Percentiles rank a stretch among this genome's conserved stretches.
phyloP scores from a whole-genome alignment of 2,113 vertebrate species.

The Microtus ochrogaster region DNA sequence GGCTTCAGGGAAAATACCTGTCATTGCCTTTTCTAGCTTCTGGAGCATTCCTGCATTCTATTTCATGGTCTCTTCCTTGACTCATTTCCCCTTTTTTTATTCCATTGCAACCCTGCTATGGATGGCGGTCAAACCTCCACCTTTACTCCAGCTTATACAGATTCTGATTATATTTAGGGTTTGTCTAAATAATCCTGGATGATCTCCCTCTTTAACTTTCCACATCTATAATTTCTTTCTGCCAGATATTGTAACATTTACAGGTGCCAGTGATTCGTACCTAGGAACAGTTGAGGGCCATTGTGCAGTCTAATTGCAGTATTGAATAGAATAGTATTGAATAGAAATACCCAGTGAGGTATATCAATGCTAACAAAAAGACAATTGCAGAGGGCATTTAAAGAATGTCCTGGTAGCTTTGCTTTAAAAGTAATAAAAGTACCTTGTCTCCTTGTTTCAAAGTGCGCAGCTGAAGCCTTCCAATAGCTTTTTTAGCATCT shows the following conservation, averaged over 20 bases:
- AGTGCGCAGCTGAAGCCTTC: slow-evolving; percentile 90
- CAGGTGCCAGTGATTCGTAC: slow-evolving; percentile 2
- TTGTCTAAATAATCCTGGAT: slow-evolving; percentile 36
- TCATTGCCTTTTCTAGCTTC: slow-evolving; percentile 27
- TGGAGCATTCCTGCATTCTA: not conserved
- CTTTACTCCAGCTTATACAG: not conserved
- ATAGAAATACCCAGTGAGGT: slow-evolving; percentile 19
- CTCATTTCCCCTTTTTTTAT: slow-evolving; percentile 39
- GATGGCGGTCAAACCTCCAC: not conserved
- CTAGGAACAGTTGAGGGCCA: not conserved
- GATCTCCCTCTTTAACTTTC: slow-evolving; percentile 50
- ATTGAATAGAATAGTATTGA: slow-evolving; percentile 10
- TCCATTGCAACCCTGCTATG: not conserved
- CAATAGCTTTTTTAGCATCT: slow-evolving; percentile 92
- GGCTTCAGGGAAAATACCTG: not conserved
- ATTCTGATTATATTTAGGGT: slow-evolving; percentile 49
- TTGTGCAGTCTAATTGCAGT: slow-evolving; percentile 27
- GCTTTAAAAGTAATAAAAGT: slow-evolving; percentile 60
- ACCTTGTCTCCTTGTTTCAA: slow-evolving; percentile 93
- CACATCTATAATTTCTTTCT: slow-evolving; percentile 3
- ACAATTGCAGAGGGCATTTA: slow-evolving; percentile 18
- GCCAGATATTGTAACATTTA: slow-evolving; percentile 18
- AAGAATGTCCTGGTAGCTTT: not conserved
- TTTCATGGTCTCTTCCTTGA: not conserved
- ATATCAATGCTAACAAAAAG: slow-evolving; percentile 45